Evolutionary conservation across 1,140 invertebrate genomes (phyloP).

Genomic region (Mercenaria mercenaria): DNA sequence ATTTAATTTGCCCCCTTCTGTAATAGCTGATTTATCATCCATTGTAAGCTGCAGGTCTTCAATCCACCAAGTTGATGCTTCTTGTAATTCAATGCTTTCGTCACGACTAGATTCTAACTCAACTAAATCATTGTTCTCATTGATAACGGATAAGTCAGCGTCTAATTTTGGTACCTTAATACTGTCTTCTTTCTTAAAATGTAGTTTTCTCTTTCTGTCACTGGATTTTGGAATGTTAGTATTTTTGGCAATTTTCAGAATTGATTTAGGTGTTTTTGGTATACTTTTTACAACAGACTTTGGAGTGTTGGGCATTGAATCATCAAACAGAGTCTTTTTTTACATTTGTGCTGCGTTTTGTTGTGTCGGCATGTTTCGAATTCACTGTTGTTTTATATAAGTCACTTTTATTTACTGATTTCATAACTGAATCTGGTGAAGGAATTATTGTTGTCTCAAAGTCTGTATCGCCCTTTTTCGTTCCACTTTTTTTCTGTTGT

Average conservation of each 20-base stretch:
- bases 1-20: neutral
- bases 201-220: neutral
- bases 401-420: neutral
- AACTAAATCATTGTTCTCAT: neutral
- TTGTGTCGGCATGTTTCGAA: neutral
- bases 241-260: neutral
- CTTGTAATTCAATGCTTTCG: neutral
- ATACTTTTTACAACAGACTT: too few relatives aligned
- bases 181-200: neutral
- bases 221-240: neutral
- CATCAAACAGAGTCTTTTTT: neutral
- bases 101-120: neutral
- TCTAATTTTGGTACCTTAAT: too few relatives aligned
- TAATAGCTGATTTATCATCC: neutral
- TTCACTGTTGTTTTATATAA: neutral
- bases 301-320: too few relatives aligned
- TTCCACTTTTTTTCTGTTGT: slow-evolving; percentile 37
- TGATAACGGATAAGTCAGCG: neutral
- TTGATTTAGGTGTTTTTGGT: neutral
- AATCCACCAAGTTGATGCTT: neutral
- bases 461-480: slow-evolving; percentile 26
- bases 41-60: neutral
- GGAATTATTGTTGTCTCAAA: neutral
- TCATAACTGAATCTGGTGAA: slow-evolving; percentile 28
- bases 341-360: neutral